Conservation (phyloP, 2,113 vertebrate species). For the Oenanthe melanoleuca region DNA sequence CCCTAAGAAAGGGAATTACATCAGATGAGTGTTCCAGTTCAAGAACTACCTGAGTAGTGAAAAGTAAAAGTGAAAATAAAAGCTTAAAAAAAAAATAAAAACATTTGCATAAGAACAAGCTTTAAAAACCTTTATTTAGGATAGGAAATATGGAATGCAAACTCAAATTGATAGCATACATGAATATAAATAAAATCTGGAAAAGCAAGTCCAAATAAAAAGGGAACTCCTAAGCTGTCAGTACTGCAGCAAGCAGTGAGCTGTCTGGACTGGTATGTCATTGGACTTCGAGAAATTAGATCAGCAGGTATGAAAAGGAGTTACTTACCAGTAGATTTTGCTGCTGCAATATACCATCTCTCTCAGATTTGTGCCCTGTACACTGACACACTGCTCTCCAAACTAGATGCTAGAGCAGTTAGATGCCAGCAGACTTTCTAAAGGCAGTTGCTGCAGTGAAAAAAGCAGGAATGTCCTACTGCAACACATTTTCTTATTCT, state of each 20-base stretch:
- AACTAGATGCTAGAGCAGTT: neutral
- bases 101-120: constrained; percentile 38
- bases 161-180: constrained; percentile 43
- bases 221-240: neutral
- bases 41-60: constrained; percentile 62
- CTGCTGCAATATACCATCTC: neutral
- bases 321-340: constrained; percentile 49
- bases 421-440: neutral
- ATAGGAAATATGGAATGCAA: constrained; percentile 52
- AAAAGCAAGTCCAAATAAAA: constrained; percentile 44
- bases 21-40: constrained; percentile 62
- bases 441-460: neutral
- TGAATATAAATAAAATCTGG: constrained; percentile 35
- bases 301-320: neutral
- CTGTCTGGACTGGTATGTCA: constrained; percentile 48
- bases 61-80: constrained; percentile 62
- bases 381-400: neutral
- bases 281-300: constrained; percentile 69
- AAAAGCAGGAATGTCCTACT: neutral
- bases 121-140: constrained; percentile 26
- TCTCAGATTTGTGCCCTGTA: neutral
- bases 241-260: neutral
- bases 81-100: constrained; percentile 53
- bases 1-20: constrained; percentile 64
- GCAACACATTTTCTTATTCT: neutral